Percentiles rank a stretch among this genome's conserved stretches.
These are phyloP conservation scores for Eupithecia centaureata DNA, from an alignment of 2,888 invertebrate genomes.

Conservation along the genomic window DNA sequence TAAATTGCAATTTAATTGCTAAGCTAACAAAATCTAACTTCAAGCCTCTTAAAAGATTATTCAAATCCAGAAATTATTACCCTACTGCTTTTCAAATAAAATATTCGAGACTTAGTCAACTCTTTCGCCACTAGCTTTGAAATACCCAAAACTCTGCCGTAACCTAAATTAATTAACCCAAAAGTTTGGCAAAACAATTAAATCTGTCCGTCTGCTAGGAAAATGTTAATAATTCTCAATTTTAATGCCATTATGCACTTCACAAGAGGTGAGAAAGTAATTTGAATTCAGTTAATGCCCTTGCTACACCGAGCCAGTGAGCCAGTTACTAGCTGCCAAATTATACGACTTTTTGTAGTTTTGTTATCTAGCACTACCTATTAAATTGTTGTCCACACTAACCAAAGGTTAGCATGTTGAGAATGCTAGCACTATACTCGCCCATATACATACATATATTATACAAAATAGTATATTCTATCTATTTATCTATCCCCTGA, in stretches of 20 bases:
- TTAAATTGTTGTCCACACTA: too few relatives aligned
- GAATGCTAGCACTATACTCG: too few relatives aligned
- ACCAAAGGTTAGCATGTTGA: too few relatives aligned
- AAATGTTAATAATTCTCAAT: constrained; percentile 72
- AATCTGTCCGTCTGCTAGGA: constrained; percentile 44
- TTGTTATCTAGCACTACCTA: too few relatives aligned
- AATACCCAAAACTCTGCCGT: constrained; percentile 17
- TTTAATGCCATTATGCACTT: constrained; percentile 80
- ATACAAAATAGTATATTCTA: too few relatives aligned
- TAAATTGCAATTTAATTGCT: constrained; percentile 26
- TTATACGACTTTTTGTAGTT: too few relatives aligned
- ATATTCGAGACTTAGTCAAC: constrained; percentile 17
- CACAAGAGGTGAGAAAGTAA: constrained; percentile 77
- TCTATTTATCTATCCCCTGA: too few relatives aligned
- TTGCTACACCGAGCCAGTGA: background rate
- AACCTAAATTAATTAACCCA: constrained; percentile 45
- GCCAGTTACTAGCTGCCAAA: background rate
- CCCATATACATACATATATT: too few relatives aligned
- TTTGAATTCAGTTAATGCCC: constrained; percentile 76
- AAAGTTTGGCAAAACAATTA: constrained; percentile 44
- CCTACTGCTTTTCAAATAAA: constrained; percentile 15
- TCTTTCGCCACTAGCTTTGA: constrained; percentile 16
- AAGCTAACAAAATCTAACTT: constrained; percentile 10
- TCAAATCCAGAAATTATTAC: constrained; percentile 11
- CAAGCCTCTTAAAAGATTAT: constrained; percentile 14